Percentiles rank a stretch among this genome's conserved stretches.
Conservation (phyloP, 23 tunicate species). For the Ciona savignyi region DNA sequence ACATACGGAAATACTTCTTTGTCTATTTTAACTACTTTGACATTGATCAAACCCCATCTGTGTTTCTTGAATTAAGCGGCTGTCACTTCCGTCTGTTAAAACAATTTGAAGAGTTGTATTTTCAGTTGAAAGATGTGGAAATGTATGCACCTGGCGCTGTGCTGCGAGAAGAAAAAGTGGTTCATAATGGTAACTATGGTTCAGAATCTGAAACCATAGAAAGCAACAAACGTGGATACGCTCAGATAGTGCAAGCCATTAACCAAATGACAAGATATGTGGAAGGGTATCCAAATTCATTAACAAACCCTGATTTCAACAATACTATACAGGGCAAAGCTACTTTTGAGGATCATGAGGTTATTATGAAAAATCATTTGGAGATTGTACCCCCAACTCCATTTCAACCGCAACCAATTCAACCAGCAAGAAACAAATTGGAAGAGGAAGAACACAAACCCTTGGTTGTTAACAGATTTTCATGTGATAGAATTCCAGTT, state of each 20-base stretch:
- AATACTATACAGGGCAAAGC: not conserved
- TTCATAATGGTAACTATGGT: not conserved
- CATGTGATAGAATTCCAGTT: not conserved
- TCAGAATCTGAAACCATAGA: no score
- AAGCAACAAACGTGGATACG: not conserved
- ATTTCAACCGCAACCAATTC: not conserved
- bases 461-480: no score
- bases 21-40: not conserved
- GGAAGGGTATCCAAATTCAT: not conserved
- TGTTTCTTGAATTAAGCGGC: not conserved
- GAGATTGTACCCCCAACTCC: no score
- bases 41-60: not conserved
- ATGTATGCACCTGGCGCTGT: not conserved
- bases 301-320: not conserved
- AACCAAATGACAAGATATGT: not conserved
- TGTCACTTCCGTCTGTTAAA: not conserved
- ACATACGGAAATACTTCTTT: constrained; percentile 5
- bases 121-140: not conserved
- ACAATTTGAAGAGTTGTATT: not conserved
- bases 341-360: not conserved
- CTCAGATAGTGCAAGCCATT: not conserved
- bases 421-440: not conserved
- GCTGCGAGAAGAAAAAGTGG: not conserved
- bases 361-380: not conserved
- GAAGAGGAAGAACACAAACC: not conserved